Evolutionary conservation across 1,140 invertebrate genomes (phyloP), one percentile per base, ranked within the genome.

Genomic region (Drosophila virilis): DNA sequence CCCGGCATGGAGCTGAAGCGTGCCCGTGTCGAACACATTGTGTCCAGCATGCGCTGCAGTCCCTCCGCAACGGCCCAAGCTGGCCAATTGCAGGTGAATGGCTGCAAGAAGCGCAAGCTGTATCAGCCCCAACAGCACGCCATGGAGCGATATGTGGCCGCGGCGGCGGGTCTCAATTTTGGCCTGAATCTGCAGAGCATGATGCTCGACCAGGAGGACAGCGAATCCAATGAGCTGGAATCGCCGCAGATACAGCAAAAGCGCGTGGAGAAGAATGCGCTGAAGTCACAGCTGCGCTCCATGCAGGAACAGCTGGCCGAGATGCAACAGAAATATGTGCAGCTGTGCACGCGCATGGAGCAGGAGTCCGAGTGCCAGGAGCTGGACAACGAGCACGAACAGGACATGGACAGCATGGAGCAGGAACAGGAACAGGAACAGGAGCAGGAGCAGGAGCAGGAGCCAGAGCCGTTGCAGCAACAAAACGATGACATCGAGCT

Each of bases 41-140:
- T 98, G 55, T 97, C 96, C 57, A 97, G 96, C 52, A 98, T 98
- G 96, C 94, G 97, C 65, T 96, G 96, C 77, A 97, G 96, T 81
- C 96, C 97, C 7, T 95, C 95, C 28, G 94, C 96, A 13, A 93
- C 93, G 1, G 84, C 91, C 46, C 93, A 94, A 78, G 93, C 95
- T 42, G 80, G 77, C 1, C 94, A 95, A 62, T 93, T 94, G 6
- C 94, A 95, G 92, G 96, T 97, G 61, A 98, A 97, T 92, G 98
- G 97, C 45, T 98, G 97, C 93, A 98, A 98, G 92, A 99, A 99
- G 93, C 94, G 98, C 17, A 99, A 99, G 93, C 94, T 99, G n/a
- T 98, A 98, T 91, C 97, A 98, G 81, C 98, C 98, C 1, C 97
- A 98, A 91, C 98, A 98, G 85, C 97, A 98, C 91, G 95, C 95